Conservation (phyloP, 2,797 vertebrate species). For the Buphagus erythrorhynchus region DNA sequence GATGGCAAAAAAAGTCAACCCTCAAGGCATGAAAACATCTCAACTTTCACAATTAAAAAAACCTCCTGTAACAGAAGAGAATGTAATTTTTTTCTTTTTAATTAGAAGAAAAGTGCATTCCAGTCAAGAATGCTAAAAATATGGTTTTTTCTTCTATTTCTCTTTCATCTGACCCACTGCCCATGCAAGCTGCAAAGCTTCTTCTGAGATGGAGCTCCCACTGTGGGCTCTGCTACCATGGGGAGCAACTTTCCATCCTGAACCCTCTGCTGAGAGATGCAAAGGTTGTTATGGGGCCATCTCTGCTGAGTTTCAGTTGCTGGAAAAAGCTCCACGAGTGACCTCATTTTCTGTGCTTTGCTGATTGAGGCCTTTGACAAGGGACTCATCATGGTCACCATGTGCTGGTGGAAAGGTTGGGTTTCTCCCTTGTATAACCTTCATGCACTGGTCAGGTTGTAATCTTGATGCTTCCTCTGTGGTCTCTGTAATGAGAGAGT, state of each 20-base stretch:
- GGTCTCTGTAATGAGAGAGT: not conserved
- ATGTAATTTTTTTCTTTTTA: not conserved
- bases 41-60: not conserved
- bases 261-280: not conserved
- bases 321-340: not conserved
- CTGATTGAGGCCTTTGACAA: not conserved
- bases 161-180: not conserved
- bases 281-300: not conserved
- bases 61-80: rapidly evolving
- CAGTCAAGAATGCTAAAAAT: not conserved
- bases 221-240: rapidly evolving
- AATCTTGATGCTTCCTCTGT: not conserved
- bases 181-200: not conserved
- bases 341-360: not conserved
- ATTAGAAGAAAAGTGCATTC: not conserved
- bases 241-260: not conserved
- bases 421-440: not conserved
- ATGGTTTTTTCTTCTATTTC: not conserved
- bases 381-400: rapidly evolving
- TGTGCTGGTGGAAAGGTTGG: not conserved
- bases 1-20: not conserved
- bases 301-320: not conserved
- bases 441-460: not conserved
- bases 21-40: not conserved
- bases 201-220: not conserved